phyloP scores from a whole-genome alignment of 2,113 vertebrate genomes.

The Sinocyclocheilus rhinocerous region DNA sequence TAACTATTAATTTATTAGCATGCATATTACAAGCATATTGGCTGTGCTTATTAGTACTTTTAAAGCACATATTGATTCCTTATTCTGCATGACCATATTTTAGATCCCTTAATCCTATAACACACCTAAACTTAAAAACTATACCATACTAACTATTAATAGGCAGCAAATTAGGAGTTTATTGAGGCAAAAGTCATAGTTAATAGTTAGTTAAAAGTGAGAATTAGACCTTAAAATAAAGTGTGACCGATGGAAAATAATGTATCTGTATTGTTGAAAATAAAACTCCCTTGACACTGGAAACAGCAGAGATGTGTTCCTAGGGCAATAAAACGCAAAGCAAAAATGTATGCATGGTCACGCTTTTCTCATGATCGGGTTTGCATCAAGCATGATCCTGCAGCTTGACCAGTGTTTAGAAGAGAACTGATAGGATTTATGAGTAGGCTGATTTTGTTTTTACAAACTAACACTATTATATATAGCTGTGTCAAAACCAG shows the following conservation, averaged over 20 bases:
- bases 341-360: background rate
- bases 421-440: slow-evolving; percentile 25
- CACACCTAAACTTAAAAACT: too few species aligned
- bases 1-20: too few species aligned
- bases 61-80: too few species aligned
- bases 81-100: too few species aligned
- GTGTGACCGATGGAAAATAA: background rate
- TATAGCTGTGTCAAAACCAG: slow-evolving; percentile 20
- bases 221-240: too few species aligned
- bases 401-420: slow-evolving; percentile 29
- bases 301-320: background rate
- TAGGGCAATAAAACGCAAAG: background rate
- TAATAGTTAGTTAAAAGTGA: too few species aligned
- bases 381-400: background rate
- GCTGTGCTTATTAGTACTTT: too few species aligned
- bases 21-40: too few species aligned
- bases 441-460: slow-evolving; percentile 14
- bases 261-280: background rate
- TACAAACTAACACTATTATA: slow-evolving; percentile 12
- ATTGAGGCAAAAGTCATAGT: too few species aligned
- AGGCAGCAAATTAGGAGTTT: too few species aligned
- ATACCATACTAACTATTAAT: too few species aligned
- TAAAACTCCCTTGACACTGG: background rate
- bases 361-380: background rate
- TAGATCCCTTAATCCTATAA: too few species aligned